Base-by-base conservation (phyloP, 2,888 invertebrate genomes). In the Sinhomidia bicolor region DNA sequence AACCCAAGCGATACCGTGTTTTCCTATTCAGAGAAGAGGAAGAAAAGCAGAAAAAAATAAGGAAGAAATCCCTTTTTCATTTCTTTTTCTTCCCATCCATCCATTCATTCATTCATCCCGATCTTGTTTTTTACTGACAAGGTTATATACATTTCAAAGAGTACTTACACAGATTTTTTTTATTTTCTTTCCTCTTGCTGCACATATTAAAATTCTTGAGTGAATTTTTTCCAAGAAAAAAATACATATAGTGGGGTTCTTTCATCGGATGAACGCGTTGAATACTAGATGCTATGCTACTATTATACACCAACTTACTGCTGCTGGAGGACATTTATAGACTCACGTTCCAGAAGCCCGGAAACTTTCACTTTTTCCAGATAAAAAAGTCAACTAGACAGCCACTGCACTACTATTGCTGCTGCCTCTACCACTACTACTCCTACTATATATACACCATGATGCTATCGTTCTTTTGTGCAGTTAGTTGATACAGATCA, bases 261-360 rank as follows among this genome's bases (percentile, higher is more conserved):
- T 36, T 60, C 20, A 80, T 62, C 62, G 80, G 62, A 20, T 80
- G 62, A 79, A 79, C 79, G 79, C 79, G 62, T 62, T 57, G 20
- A 23, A 7, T 57, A 57, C 10, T 23, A 57, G 3, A 20, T 3
- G 57, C n/a, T 23, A 12, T 36, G 36, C 23, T 36, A 36, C 4
- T 36, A 36, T 36, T 36, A n/a, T n/a, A n/a, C 36, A 36, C 36
- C n/a, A n/a, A n/a, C n/a, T n/a, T n/a, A n/a, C n/a, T n/a, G n/a
- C n/a, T n/a, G n/a, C n/a, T n/a, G n/a, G n/a, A n/a, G n/a, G n/a
- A n/a, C n/a, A n/a, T n/a, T n/a, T n/a, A n/a, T n/a, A 36, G 36
- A 36, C 36, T 36, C n/a, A 47, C n/a, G 47, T 47, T 47, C 10
- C n/a, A 7, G 14, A 12, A 47, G 47, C n/a, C 47, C 36, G 47